Conservation (phyloP, 2,113 vertebrate genomes). For the Phylloscopus trochiloides region DNA sequence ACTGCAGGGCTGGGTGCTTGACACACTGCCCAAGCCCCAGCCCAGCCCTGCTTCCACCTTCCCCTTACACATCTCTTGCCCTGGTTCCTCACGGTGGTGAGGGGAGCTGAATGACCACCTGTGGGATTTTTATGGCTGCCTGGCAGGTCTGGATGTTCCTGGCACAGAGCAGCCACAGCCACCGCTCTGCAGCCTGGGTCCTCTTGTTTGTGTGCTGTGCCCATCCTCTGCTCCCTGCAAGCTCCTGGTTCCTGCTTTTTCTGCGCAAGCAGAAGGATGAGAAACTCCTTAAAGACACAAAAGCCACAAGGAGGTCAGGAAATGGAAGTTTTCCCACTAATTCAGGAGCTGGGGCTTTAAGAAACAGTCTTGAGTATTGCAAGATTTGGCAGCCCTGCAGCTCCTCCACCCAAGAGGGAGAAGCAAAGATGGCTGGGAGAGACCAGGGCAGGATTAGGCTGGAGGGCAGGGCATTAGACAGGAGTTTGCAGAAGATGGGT, state of each 20-base stretch:
- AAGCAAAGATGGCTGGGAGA: slow-evolving; percentile 5
- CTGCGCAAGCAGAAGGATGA: neutral
- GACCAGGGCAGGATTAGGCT: neutral
- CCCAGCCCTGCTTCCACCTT: neutral
- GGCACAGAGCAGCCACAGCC: neutral
- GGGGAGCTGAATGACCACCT: accelerated
- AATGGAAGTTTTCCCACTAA: neutral
- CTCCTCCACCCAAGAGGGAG: slow-evolving; percentile 6
- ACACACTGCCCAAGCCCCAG: neutral
- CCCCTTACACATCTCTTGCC: neutral
- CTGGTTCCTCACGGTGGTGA: neutral
- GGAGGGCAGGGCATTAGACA: neutral
- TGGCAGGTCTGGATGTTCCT: neutral
- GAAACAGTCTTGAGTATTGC: neutral
- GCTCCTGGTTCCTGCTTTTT: neutral
- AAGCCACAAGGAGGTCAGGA: neutral
- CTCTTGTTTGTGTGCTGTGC: neutral
- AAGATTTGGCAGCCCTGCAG: neutral
- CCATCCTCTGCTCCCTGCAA: neutral
- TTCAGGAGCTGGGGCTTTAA: slow-evolving; percentile 31
- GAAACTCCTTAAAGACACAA: neutral
- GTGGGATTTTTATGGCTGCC: neutral
- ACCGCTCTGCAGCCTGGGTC: neutral
- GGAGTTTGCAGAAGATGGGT: neutral
- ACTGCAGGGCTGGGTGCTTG: neutral